phyloP scores from a whole-genome alignment of 2,888 invertebrate species.

The Molorchus minor region DNA sequence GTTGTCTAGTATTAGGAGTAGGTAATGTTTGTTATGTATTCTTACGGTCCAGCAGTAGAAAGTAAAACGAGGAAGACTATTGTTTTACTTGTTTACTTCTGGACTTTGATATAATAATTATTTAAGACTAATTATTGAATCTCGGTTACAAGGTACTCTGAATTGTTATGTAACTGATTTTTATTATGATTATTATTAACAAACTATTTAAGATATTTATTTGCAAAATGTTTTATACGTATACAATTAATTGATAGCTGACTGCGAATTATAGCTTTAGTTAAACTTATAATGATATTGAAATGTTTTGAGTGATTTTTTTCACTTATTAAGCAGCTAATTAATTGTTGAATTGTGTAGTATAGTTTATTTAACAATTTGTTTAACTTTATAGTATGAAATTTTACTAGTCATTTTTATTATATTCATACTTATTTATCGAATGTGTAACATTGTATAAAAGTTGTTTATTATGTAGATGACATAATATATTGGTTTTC shows the following conservation, averaged over 20 bases:
- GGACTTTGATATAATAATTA: constrained; percentile 34
- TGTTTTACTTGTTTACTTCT: constrained; percentile 25
- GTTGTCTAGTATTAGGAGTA: constrained; percentile 44
- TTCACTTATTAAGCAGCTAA: constrained; percentile 53
- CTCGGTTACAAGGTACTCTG: constrained; percentile 46
- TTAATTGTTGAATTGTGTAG: constrained; percentile 57
- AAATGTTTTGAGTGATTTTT: constrained; percentile 42
- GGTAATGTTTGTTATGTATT: constrained; percentile 25
- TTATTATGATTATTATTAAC: constrained; percentile 27
- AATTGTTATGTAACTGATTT: constrained; percentile 37
- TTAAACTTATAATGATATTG: constrained; percentile 37
- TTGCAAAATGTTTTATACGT: constrained; percentile 33
- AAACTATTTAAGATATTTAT: constrained; percentile 36
- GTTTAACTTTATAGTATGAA: constrained; percentile 46
- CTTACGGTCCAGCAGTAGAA: constrained; percentile 20
- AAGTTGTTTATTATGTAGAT: constrained; percentile 59
- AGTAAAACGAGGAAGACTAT: constrained; percentile 22
- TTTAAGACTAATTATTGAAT: constrained; percentile 42
- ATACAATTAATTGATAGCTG: constrained; percentile 32
- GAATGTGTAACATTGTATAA: constrained; percentile 59
- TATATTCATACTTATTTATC: constrained; percentile 55
- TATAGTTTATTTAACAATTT: constrained; percentile 60
- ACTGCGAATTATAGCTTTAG: constrained; percentile 38
- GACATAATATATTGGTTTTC: constrained; percentile 57
- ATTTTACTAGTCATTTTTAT: constrained; percentile 63